Base-by-base conservation (phyloP, 2,888 invertebrate genomes). In the Campoplex capitator region DNA sequence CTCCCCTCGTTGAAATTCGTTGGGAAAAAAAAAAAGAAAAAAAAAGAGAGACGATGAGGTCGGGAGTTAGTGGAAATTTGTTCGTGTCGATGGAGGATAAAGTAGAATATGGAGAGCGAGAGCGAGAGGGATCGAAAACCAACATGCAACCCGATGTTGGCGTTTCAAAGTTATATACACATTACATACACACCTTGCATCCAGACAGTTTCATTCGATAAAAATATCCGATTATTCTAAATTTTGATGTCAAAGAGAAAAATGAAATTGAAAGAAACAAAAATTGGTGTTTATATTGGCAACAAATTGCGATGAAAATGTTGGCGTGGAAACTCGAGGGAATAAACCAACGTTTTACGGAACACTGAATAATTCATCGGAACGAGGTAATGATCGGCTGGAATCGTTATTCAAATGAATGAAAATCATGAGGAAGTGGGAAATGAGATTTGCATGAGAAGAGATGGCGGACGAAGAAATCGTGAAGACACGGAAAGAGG, bases 51-150 rank as follows among this genome's bases (percentile, higher is more conserved):
- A 35, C 68, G 23, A 42, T 73, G 70, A 56, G 58, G 56, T 71
- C 51, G 68, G 67, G 58, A 58, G 58, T 83, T 38, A 71, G 35
- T 74, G 58, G 74, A 83, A 84, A 81, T 82, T 81, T 85, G 58
- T 70, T 68, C 58, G 79, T 62, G 68, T 75, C 54, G 23, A 80
- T 78, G 94, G 95, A 95, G 94, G 95, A 95, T 95, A 82, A 58
- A 54, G 79, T 56, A 54, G 68, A 76, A 67, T 23, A 23, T 38
- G 54, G 68, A 67, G 73, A 73, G 95, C 95, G 95, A 95, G 95
- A 95, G 95, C 95, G 95, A 95, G 95, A 94, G 94, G 94, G 93
- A 94, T 94, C 95, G 94, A 74, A 88, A 88, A 58, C 56, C 51
- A 73, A 51, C 62, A 71, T 18, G 16, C 62, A 84, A 77, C 77